Evolutionary conservation across 2,888 invertebrate species (phyloP), one percentile per base, ranked within the genome.

Genomic region (Drosophila silvestris): DNA sequence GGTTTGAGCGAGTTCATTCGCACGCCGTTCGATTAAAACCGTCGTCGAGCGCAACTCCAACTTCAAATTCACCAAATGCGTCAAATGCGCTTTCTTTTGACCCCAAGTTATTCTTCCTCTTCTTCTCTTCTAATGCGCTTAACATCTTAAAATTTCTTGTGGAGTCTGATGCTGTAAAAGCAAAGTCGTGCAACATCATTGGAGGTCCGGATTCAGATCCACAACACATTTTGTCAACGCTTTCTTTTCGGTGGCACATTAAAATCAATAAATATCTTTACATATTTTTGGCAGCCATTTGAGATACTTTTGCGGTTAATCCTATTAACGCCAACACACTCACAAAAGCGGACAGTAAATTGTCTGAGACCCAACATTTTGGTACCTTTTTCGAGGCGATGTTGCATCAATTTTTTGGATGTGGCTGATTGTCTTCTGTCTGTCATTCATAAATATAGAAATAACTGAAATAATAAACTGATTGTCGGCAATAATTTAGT

Each of bases 251-350:
- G 65, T 68, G 66, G 63, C 66, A 74, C 62, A 78, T 79, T 70
- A 52, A 79, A 79, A 67, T 82, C 74, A 67, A 82, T 79, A 67
- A 65, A 79, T 74, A 70, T 77, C 72, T 84, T 70, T 51, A 75
- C 62, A 82, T 77, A 73, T 79, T 77, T 87, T 87, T 79, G 63
- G 82, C 87, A 83, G 72, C 65, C 60, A 60, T 79, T 70, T 59
- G 64, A 73, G 56, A 61, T 70, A 74, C 56, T 70, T 68, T 54
- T 62, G 41, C 22, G 59, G 37, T 53, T 84, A 86, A 86, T 70
- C 87, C 79, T 78, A 81, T 83, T 83, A 83, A 65, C 83, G 69
- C 74, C 85, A 78, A 72, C 81, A 66, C 83, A 28, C 51, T 14
- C 26, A 22, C 44, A 44, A 16, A 10, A 9, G 35, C 51, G 35